Evolutionary conservation across 2,113 vertebrate species (phyloP), one percentile per base, ranked within the genome.

Genomic region (Lamprotornis superbus): DNA sequence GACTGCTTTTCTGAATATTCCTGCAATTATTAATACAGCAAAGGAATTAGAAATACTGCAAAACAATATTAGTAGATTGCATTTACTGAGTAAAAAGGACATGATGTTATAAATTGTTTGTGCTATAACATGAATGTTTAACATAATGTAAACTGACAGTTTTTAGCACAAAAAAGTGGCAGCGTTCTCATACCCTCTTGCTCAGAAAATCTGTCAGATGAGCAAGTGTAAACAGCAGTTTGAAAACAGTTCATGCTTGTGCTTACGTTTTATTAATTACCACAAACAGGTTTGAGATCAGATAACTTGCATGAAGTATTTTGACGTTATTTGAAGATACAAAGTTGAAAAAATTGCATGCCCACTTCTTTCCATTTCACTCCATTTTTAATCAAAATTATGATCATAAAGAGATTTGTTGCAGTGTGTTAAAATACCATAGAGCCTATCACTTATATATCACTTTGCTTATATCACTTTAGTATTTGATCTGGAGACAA

Each of bases 241-340:
- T 83, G 59, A 74, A 97, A 90, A 92, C 47, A 75, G 64, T 77
- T 74, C 60, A 18, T 77, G 63, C 15, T n/a, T 68, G 31, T 30
- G 49, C 21, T 95, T n/a, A 57, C 8, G 3, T 82, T 96, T 94
- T 91, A 93, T 81, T 97, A 91, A 91, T 83, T 21, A 74, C 27
- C 56, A 81, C 47, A 87, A 93, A 65, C 37, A 87, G 73, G 84
- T 87, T 7, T 61, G 40, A 95, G 70, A 84, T 68, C 63, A 87
- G 9, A 69, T 63, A 80, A 76, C 55, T 53, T 79, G 15, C 40
- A 65, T 75, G 47, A 81, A 90, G 12, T 40, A 53, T 39, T 57
- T 55, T 1, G 24, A 40, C 24, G 31, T 12, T 80, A 40, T 53
- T 78, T 70, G 42, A 88, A 92, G 53, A 69, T 15, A 33, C 7